Percentiles rank a stretch among this genome's conserved stretches.
phyloP scores from a whole-genome alignment of 2,888 invertebrate genomes.

The Amphipyra tragopoginis region DNA sequence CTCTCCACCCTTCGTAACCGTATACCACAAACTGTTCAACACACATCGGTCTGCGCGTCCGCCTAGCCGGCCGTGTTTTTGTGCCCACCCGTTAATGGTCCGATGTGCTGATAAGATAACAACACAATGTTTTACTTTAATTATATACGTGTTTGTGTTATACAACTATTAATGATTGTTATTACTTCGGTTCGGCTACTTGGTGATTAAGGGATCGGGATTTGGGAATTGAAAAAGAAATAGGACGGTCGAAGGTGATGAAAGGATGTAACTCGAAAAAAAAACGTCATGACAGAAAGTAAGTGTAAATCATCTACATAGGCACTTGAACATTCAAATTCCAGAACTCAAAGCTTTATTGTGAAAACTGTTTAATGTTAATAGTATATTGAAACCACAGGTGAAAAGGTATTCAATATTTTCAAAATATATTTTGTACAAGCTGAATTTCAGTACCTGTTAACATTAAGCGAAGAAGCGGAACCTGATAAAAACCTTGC shows the following conservation, averaged over 20 bases:
- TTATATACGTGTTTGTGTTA: slow-evolving; percentile 79
- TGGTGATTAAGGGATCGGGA: slow-evolving; percentile 52
- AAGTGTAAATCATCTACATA: slow-evolving; percentile 1
- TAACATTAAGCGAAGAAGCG: background rate
- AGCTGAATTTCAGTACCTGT: background rate
- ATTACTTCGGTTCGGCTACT: slow-evolving; percentile 64
- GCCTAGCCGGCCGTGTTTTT: slow-evolving; percentile 79
- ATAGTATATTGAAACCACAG: too few relatives aligned
- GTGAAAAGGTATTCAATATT: too few relatives aligned
- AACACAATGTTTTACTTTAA: slow-evolving; percentile 87
- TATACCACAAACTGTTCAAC: slow-evolving; percentile 68
- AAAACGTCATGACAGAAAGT: too few relatives aligned
- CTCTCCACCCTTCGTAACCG: slow-evolving; percentile 45
- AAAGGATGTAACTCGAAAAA: too few relatives aligned
- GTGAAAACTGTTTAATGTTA: too few relatives aligned
- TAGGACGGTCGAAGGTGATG: background rate
- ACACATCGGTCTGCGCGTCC: slow-evolving; percentile 71
- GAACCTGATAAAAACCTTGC: background rate
- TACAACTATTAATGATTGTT: slow-evolving; percentile 71
- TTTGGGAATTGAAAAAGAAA: slow-evolving; percentile 24
- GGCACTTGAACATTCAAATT: too few relatives aligned
- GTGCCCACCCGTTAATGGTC: slow-evolving; percentile 83
- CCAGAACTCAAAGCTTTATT: too few relatives aligned
- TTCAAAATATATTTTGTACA: too few relatives aligned
- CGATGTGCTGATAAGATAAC: slow-evolving; percentile 85